phyloP scores from a whole-genome alignment of 2,888 invertebrate species.

The Rhogogaster chlorosoma region DNA sequence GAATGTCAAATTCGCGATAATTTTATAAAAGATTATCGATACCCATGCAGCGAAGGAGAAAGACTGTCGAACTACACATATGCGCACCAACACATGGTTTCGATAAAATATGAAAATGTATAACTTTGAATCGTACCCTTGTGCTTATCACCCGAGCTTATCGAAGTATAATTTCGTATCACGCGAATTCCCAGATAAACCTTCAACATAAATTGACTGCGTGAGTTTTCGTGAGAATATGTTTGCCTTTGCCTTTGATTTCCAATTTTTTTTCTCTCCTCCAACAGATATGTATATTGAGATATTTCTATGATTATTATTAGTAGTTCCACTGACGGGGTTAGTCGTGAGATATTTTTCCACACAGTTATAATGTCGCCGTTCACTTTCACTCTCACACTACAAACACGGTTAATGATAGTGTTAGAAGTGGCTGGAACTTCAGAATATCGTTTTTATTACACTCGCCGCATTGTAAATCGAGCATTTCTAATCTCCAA shows the following conservation, averaged over 20 bases:
- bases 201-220: neutral
- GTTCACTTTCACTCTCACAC: neutral
- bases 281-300: neutral
- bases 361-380: neutral
- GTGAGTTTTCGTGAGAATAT: slow-evolving; percentile 1
- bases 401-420: slow-evolving; percentile 13
- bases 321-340: neutral
- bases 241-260: neutral
- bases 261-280: neutral
- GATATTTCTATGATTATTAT: neutral
- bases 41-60: neutral
- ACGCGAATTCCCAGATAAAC: neutral
- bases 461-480: slow-evolving; percentile 20
- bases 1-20: neutral
- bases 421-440: slow-evolving; percentile 20
- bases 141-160: neutral
- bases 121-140: neutral
- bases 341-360: neutral
- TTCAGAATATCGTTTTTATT: slow-evolving; percentile 15
- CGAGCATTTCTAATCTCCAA: slow-evolving; percentile 38
- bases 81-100: neutral
- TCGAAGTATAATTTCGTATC: neutral
- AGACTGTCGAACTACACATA: neutral
- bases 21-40: neutral
- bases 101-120: neutral